Evolutionary conservation across 2,888 invertebrate species (phyloP).

Genomic region (Tenthredo mesomela): DNA sequence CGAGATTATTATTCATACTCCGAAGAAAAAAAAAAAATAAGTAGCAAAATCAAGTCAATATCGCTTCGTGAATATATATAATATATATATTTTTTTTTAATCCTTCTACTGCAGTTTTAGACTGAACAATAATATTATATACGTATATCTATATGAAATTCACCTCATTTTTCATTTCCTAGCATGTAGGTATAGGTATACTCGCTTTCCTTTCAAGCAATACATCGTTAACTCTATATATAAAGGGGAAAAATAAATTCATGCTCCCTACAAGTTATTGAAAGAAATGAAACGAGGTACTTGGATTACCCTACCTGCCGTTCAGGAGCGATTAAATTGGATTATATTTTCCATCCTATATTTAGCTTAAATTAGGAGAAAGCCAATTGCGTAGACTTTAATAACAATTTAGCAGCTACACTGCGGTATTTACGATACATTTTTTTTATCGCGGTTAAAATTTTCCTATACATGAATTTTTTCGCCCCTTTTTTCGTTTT

Average conservation of each 20-base stretch:
- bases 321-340: neutral
- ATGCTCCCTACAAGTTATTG: neutral
- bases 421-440: neutral
- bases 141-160: neutral
- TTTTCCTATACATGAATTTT: neutral
- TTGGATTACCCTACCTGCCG: neutral
- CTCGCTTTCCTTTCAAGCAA: neutral
- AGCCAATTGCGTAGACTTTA: neutral
- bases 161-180: neutral
- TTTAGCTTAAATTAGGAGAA: neutral
- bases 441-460: neutral
- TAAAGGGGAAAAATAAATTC: neutral
- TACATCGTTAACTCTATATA: slow-evolving; percentile 10
- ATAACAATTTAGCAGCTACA: neutral
- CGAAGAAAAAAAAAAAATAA: neutral
- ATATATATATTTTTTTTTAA: neutral
- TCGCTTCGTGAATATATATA: neutral
- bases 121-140: neutral
- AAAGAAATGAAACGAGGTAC: slow-evolving; percentile 19
- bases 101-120: neutral
- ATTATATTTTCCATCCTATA: neutral
- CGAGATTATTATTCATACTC: too few relatives aligned
- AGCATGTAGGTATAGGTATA: neutral
- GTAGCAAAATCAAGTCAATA: neutral
- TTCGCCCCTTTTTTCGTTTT: neutral